Percentiles rank a stretch among this genome's conserved stretches.
Conservation (phyloP, 2,888 invertebrate species). For the Pandemis heparana region DNA sequence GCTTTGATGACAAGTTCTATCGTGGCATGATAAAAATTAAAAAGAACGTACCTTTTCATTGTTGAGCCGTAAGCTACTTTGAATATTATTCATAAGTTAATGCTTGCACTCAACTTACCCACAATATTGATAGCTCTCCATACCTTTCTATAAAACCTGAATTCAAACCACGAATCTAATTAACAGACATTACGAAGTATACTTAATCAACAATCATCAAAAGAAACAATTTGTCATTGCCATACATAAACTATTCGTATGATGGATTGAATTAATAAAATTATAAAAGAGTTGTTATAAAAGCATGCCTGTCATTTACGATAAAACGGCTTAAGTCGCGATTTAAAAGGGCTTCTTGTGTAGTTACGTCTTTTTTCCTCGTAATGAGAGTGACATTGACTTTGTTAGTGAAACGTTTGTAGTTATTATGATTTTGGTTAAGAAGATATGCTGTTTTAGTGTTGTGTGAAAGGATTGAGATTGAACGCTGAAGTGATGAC, state of each 20-base stretch:
- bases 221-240: constrained; percentile 61
- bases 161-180: constrained; percentile 32
- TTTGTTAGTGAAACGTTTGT: constrained; percentile 5
- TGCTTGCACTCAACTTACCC: constrained; percentile 15
- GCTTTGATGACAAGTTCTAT: not conserved
- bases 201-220: constrained; percentile 58
- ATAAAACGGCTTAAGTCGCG: constrained; percentile 7
- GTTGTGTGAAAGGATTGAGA: constrained; percentile 11
- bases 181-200: constrained; percentile 52
- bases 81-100: constrained; percentile 21
- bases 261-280: constrained; percentile 71
- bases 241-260: constrained; percentile 49
- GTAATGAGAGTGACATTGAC: not conserved
- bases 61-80: constrained; percentile 6
- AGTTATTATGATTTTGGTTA: not conserved
- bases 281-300: constrained; percentile 53
- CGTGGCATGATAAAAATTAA: not conserved
- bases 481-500: constrained; percentile 60
- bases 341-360: not conserved
- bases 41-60: constrained; percentile 3
- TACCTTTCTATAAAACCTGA: constrained; percentile 29
- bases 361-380: constrained; percentile 5
- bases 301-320: not conserved
- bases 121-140: constrained; percentile 34
- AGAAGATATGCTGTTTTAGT: not conserved